Percentiles rank a stretch among this genome's conserved stretches.
phyloP scores from a whole-genome alignment of 2,113 vertebrate species.

The Lethenteron camtschaticum region DNA sequence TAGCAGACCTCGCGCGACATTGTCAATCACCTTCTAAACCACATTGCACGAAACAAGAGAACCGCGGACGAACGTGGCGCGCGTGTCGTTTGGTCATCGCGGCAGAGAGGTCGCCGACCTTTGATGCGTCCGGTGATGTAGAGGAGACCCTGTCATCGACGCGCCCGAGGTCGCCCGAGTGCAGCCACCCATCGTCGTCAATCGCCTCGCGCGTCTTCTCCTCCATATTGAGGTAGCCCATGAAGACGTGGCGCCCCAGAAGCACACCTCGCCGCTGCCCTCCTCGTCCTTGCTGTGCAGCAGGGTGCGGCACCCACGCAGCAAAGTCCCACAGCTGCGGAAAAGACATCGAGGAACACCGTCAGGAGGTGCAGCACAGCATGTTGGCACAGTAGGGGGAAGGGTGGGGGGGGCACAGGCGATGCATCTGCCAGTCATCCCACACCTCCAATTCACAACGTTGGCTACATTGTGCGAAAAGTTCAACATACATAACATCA shows the following conservation, averaged over 20 bases:
- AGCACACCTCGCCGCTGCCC: slow-evolving; percentile 46
- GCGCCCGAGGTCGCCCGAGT: slow-evolving; percentile 44
- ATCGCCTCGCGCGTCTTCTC: slow-evolving; percentile 42
- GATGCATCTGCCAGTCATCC: no score
- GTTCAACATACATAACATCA: no score
- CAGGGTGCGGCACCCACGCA: slow-evolving; percentile 44
- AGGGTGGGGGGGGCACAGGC: no score
- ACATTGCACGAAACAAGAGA: no score
- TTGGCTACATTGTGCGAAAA: no score
- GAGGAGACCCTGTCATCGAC: slow-evolving; percentile 47
- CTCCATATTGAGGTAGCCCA: slow-evolving; percentile 64
- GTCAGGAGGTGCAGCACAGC: no score
- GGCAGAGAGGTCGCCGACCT: slow-evolving; percentile 20
- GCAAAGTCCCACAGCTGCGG: slow-evolving; percentile 37
- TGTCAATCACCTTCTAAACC: no score
- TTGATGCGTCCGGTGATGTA: slow-evolving; percentile 60
- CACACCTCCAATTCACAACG: no score
- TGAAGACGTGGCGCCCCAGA: slow-evolving; percentile 62
- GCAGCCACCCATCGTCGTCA: slow-evolving; percentile 52
- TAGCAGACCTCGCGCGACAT: no score
- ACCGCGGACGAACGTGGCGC: no score
- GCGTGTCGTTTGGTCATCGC: no score
- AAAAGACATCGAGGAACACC: neutral
- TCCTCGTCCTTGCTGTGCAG: slow-evolving; percentile 28
- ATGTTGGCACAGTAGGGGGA: no score